These are phyloP conservation scores for Gobio occitaniae DNA, from an alignment of 2,797 vertebrate species.

Conservation along the genomic window DNA sequence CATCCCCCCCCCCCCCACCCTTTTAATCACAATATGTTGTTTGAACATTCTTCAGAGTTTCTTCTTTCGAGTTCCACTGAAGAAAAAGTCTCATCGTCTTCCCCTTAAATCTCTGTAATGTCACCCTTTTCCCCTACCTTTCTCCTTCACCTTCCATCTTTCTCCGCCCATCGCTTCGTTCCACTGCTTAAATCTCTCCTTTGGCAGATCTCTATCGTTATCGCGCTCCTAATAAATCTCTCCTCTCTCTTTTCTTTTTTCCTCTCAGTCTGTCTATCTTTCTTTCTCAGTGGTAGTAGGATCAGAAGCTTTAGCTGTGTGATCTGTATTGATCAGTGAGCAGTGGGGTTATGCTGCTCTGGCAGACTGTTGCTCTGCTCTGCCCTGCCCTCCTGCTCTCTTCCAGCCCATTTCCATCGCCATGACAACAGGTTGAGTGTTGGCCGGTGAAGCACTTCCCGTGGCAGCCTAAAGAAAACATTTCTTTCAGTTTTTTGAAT, in stretches of 20 bases:
- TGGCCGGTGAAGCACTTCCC: background rate
- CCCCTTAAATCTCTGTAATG: conserved; percentile 28
- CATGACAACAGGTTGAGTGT: conserved; percentile 30
- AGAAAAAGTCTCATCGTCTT: background rate
- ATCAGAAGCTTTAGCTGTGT: conserved; percentile 23
- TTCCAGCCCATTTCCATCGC: conserved; percentile 58
- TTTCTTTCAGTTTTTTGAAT: background rate
- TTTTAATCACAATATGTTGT: background rate
- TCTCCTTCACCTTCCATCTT: conserved; percentile 28
- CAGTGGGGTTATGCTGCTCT: conserved; percentile 30
- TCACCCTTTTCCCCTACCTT: conserved; percentile 58
- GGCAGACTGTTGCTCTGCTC: conserved; percentile 16
- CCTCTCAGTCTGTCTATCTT: conserved; percentile 12
- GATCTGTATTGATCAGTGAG: conserved; percentile 39
- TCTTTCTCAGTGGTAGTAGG: conserved; percentile 50
- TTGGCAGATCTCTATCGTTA: conserved; percentile 13
- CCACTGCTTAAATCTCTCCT: conserved; percentile 14
- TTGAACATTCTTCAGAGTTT: background rate
- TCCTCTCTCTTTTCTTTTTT: conserved; percentile 11
- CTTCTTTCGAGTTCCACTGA: background rate
- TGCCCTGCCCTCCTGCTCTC: conserved; percentile 56
- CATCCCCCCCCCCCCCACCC: no score
- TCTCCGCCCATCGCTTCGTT: background rate
- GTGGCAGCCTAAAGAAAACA: background rate
- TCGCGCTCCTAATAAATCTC: conserved; percentile 14